These are phyloP conservation scores for Trissolcus brochymenae DNA, from an alignment of 2,888 invertebrate species.

Conservation along the genomic window DNA sequence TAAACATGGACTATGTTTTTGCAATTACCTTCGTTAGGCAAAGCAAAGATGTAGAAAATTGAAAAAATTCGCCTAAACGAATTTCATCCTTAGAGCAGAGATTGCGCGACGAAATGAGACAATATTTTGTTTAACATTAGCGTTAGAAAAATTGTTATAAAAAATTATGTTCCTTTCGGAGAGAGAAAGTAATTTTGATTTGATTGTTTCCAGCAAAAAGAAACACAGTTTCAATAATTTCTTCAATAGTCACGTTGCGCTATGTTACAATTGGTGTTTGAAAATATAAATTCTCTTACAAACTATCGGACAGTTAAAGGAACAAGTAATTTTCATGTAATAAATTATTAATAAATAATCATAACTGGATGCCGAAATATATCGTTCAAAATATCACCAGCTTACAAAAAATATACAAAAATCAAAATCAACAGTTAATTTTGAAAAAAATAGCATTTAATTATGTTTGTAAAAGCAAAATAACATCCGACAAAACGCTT, in stretches of 20 bases:
- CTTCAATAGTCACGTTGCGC: too few species aligned
- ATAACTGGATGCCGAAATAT: not conserved
- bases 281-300: too few species aligned
- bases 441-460: not conserved
- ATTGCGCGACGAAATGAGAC: not conserved
- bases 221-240: too few species aligned
- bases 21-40: constrained; percentile 4
- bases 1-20: constrained; percentile 26
- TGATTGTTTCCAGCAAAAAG: constrained; percentile 7
- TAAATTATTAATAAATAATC: constrained; percentile 15
- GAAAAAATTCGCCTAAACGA: too few species aligned
- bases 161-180: constrained; percentile 3
- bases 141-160: constrained; percentile 1
- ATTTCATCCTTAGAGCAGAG: not conserved
- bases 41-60: constrained; percentile 4
- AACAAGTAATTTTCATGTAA: constrained; percentile 21
- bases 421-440: not conserved
- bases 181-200: constrained; percentile 11
- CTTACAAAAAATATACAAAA: not conserved
- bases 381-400: too few species aligned
- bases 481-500: not conserved
- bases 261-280: too few species aligned
- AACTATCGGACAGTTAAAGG: constrained; percentile 6
- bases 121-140: not conserved
- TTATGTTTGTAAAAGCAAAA: not conserved